Evolutionary conservation across 2,113 vertebrate species (phyloP).

Genomic region (Baryphthengus martii): DNA sequence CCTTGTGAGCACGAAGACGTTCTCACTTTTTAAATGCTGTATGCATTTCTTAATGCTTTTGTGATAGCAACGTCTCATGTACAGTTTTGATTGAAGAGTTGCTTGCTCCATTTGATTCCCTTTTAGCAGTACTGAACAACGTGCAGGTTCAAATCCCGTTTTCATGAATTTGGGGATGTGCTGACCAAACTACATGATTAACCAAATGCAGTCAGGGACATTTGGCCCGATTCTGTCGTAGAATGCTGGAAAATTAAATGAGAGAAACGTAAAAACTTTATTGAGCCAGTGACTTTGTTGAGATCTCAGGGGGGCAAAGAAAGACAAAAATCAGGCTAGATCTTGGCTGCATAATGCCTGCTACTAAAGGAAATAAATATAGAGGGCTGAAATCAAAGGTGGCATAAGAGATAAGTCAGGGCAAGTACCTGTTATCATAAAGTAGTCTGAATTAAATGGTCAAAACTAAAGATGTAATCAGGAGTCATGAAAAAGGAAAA

Average conservation of each 20-base stretch:
- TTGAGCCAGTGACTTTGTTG: no score
- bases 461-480: background rate
- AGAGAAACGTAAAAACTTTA: background rate
- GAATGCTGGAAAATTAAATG: background rate
- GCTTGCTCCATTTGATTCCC: background rate
- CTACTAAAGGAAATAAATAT: background rate
- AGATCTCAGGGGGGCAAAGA: no score
- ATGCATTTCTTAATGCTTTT: background rate
- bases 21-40: background rate
- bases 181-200: background rate
- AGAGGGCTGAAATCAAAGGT: background rate
- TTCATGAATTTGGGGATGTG: background rate
- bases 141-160: background rate
- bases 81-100: background rate
- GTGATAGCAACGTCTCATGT: background rate
- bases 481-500: background rate
- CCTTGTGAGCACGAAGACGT: background rate
- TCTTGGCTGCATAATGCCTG: background rate
- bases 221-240: background rate
- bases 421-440: background rate
- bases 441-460: background rate
- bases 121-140: background rate
- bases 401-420: background rate
- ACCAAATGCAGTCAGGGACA: background rate
- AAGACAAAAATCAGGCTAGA: background rate